phyloP scores from a whole-genome alignment of 2,888 invertebrate species.

The Apodemia hepburni region DNA sequence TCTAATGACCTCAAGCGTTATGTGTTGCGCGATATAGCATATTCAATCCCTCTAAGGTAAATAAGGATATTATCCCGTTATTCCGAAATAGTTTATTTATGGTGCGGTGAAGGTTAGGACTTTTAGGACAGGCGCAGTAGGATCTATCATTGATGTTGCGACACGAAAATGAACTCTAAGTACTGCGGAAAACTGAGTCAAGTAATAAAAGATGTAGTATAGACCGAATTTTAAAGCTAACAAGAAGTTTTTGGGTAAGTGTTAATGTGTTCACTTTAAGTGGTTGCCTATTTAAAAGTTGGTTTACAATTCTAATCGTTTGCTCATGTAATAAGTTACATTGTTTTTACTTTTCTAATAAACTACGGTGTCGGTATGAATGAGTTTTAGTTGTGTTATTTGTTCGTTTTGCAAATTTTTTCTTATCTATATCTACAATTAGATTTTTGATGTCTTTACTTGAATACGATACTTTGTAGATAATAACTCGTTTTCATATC shows the following conservation, averaged over 20 bases:
- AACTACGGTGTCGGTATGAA: background rate
- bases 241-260: constrained; percentile 40
- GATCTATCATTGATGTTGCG: constrained; percentile 36
- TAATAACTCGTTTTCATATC: no score
- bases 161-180: constrained; percentile 67
- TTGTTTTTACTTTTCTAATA: background rate
- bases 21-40: constrained; percentile 59
- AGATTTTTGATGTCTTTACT: no score
- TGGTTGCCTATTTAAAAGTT: background rate
- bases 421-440: no score
- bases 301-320: no score
- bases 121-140: constrained; percentile 58
- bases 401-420: no score
- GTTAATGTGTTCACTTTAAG: background rate
- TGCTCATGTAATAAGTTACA: no score
- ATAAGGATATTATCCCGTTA: constrained; percentile 51
- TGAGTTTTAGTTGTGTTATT: no score
- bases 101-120: constrained; percentile 48
- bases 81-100: constrained; percentile 54
- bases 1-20: constrained; percentile 78
- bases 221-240: constrained; percentile 37
- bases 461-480: no score
- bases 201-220: constrained; percentile 57
- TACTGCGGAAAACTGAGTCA: constrained; percentile 56
- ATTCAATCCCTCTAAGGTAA: constrained; percentile 47